Evolutionary conservation across 1,140 invertebrate species (phyloP).

Genomic region (Spodoptera frugiperda): DNA sequence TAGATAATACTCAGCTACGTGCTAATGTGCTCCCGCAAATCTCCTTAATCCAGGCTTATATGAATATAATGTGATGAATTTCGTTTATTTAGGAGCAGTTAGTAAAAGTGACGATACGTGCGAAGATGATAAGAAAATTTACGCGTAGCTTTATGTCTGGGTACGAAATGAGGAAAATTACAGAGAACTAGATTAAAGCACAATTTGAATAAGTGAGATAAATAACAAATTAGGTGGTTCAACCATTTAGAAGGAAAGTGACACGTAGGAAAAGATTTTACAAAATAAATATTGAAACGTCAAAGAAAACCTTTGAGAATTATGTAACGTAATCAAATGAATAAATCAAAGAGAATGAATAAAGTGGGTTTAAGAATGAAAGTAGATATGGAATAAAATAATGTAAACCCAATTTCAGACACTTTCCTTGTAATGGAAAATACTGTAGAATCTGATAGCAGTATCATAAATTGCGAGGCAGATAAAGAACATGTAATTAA

Average conservation of each 20-base stretch:
- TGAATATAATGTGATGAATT: conserved; percentile 37
- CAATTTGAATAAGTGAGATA: background rate
- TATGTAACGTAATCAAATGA: background rate
- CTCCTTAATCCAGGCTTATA: conserved; percentile 29
- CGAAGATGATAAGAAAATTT: conserved; percentile 33
- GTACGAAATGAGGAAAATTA: conserved; percentile 2
- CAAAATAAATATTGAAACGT: background rate
- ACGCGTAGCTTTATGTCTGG: conserved; percentile 6
- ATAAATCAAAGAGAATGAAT: background rate
- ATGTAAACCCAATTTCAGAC: background rate
- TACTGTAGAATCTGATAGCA: background rate
- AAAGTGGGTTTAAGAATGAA: background rate
- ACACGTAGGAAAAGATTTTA: background rate
- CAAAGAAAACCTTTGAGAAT: background rate
- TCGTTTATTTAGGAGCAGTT: conserved; percentile 17
- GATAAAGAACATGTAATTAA: background rate
- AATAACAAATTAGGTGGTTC: background rate
- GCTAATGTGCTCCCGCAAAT: conserved; percentile 28
- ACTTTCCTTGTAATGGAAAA: background rate
- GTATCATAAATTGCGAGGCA: background rate
- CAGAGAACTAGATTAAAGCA: background rate
- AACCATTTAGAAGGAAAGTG: background rate
- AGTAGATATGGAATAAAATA: background rate
- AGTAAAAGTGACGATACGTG: conserved; percentile 27
- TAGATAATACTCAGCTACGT: conserved; percentile 34